Base-by-base conservation (phyloP, 1,140 invertebrate genomes). In the Saccostrea glomerata region DNA sequence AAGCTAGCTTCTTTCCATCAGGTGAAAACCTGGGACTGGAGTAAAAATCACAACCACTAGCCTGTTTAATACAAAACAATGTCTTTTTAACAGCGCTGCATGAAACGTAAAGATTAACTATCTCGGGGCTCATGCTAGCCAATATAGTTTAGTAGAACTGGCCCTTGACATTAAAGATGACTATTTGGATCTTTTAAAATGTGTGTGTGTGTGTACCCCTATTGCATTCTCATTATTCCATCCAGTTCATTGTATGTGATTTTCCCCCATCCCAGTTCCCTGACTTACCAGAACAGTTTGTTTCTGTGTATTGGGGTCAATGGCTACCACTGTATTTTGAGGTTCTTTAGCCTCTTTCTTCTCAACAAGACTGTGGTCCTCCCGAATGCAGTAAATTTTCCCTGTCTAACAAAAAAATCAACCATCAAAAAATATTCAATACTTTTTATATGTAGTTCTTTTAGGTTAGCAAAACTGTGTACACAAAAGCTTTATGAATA, bases 1-100 rank as follows among this genome's bases (percentile, higher is more conserved):
- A 95, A 30, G 89, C 92, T 84, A 95, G 90, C 30, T 92, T 92
- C 70, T 92, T 94, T 11, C 94, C 94, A 92, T 95, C 91, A 23
- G 94, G 93, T 15, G 93, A 93, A 20, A 95, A 93, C 85, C 93
- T 89, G n/a, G 94, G 93, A 89, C 90, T 85, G 77, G 90, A 90
- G 86, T 95, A 95, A 86, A 95, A 94, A 89, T 94, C 94, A 83
- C 89, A 90, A 36, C 93, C 93, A 86, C 87, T 87, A 25, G 90
- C 92, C 94, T 94, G 83, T 20, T 30, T 47, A 17, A 9, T n/a
- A 47, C 5, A 47, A 54, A 47, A 47, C 20, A 83, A 70, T 25
- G 25, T 25, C n/a, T 70, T n/a, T n/a, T n/a, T n/a, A n/a, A n/a
- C n/a, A n/a, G n/a, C n/a, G n/a, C n/a, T n/a, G n/a, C n/a, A n/a